Evolutionary conservation across 2,888 invertebrate species (phyloP).

Genomic region (Xylota sylvarum): DNA sequence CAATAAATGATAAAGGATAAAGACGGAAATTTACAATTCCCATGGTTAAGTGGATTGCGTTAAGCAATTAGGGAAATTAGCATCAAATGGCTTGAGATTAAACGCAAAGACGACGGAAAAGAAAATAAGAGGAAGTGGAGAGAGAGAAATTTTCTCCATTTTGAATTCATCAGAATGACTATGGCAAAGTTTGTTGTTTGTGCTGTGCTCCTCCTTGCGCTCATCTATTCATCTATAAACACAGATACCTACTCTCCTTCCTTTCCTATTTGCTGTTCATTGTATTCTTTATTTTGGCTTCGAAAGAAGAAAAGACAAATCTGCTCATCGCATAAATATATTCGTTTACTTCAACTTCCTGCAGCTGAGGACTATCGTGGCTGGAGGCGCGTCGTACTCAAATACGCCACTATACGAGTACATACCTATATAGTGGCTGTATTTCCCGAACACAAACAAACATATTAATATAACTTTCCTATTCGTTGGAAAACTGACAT

Average conservation of each 20-base stretch:
- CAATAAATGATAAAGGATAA: conserved; percentile 75
- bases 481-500: conserved; percentile 53
- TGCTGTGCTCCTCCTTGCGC: conserved; percentile 15
- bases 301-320: conserved; percentile 66
- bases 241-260: conserved; percentile 14
- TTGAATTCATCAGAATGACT: conserved; percentile 53
- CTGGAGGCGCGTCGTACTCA: conserved; percentile 50
- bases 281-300: conserved; percentile 62
- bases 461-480: conserved; percentile 46
- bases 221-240: conserved; percentile 22
- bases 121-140: conserved; percentile 18
- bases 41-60: conserved; percentile 77
- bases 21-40: conserved; percentile 73
- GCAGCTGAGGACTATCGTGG: conserved; percentile 54
- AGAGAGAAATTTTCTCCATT: conserved; percentile 44
- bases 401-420: conserved; percentile 31
- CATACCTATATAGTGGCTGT: conserved; percentile 8
- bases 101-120: conserved; percentile 49
- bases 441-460: conserved; percentile 21
- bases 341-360: conserved; percentile 63
- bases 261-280: conserved; percentile 46
- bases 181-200: conserved; percentile 53
- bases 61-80: conserved; percentile 77
- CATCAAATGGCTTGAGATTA: conserved; percentile 75
- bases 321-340: conserved; percentile 72